These are phyloP conservation scores for Episyrphus balteatus DNA, from an alignment of 1,140 invertebrate genomes.

Conservation along the genomic window DNA sequence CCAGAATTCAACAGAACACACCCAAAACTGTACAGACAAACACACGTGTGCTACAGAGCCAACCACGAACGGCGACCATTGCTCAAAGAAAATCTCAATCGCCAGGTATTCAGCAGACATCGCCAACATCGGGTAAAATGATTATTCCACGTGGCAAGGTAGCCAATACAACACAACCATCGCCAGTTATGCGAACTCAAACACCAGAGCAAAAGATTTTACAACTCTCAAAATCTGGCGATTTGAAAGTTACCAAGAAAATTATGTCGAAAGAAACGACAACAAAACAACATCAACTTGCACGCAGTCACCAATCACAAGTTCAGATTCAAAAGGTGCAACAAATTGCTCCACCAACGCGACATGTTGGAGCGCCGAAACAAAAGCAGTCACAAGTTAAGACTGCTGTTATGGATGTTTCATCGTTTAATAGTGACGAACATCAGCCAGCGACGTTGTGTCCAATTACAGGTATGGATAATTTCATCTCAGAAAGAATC, in stretches of 20 bases:
- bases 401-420: conserved; percentile 1
- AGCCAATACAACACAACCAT: neutral
- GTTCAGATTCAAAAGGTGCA: conserved; percentile 15
- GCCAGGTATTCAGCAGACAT: conserved; percentile 2
- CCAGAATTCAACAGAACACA: neutral
- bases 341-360: conserved; percentile 1
- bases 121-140: conserved; percentile 8
- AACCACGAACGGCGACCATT: conserved; percentile 1
- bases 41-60: neutral
- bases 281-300: conserved; percentile 9
- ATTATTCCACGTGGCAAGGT: conserved; percentile 7
- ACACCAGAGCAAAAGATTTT: conserved; percentile 34
- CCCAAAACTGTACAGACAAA: neutral
- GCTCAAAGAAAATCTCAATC: neutral
- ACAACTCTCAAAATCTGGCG: conserved; percentile 30
- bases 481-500: neutral
- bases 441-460: conserved; percentile 8
- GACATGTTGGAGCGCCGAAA: neutral
- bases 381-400: conserved; percentile 17
- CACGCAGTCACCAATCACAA: conserved; percentile 13
- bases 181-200: neutral
- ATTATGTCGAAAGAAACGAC: conserved; percentile 28
- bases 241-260: conserved; percentile 34
- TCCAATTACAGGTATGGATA: conserved; percentile 28
- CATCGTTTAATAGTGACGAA: neutral